phyloP scores from a whole-genome alignment of 2,888 invertebrate species.

The Pterostichus madidus region DNA sequence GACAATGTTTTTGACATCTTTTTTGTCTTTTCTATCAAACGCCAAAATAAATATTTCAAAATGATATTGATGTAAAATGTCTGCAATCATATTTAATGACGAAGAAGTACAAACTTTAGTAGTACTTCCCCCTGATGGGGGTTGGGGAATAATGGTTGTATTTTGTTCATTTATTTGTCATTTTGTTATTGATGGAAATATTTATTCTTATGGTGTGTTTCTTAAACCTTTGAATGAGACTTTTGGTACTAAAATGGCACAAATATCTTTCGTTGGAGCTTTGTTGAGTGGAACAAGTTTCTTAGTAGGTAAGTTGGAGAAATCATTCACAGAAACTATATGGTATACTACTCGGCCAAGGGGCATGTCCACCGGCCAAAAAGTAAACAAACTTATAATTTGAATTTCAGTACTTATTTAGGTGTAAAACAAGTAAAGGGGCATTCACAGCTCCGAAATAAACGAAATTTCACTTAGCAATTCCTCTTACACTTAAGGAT shows the following conservation, averaged over 20 bases:
- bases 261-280: conserved; percentile 72
- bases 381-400: too few relatives aligned
- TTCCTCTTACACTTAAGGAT: too few relatives aligned
- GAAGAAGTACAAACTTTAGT: conserved; percentile 70
- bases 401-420: too few relatives aligned
- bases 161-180: conserved; percentile 79
- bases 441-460: too few relatives aligned
- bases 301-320: conserved; percentile 71
- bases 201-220: conserved; percentile 81
- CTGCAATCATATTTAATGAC: neutral
- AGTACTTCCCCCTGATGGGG: conserved; percentile 80
- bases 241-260: conserved; percentile 70
- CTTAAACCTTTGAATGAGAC: conserved; percentile 73
- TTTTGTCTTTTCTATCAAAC: too few relatives aligned
- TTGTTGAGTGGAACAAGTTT: conserved; percentile 72
- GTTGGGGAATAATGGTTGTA: conserved; percentile 83
- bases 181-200: conserved; percentile 81
- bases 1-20: too few relatives aligned
- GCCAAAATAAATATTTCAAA: too few relatives aligned
- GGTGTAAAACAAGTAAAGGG: too few relatives aligned
- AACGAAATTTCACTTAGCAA: too few relatives aligned
- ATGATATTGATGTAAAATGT: neutral
- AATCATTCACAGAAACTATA: neutral
- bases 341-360: neutral
- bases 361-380: too few relatives aligned